A percentile compares a stretch with the other conserved stretches of the same genome.
phyloP scores from a whole-genome alignment of 2,113 vertebrate genomes.

The Marmota flaviventris region DNA sequence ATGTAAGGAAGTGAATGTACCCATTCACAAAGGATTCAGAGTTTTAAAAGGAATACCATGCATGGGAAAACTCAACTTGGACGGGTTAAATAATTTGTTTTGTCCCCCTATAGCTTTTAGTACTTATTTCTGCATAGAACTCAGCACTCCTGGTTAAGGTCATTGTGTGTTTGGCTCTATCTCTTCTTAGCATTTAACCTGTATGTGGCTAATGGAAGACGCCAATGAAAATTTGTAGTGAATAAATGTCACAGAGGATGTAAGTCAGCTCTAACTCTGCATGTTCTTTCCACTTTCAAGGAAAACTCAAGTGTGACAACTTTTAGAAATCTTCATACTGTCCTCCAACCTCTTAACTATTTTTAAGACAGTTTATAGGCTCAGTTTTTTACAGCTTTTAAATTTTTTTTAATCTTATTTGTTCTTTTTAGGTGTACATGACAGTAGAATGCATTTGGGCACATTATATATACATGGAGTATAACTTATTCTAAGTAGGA shows the following conservation, averaged over 20 bases:
- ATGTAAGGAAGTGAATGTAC: background rate
- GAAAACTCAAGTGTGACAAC: constrained; percentile 4
- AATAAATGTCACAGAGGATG: background rate
- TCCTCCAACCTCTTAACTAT: background rate
- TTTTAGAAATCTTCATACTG: constrained; percentile 23
- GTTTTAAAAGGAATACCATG: background rate
- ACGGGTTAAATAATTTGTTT: background rate
- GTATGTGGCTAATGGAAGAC: background rate
- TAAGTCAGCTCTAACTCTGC: background rate
- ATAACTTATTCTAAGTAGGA: too few species aligned
- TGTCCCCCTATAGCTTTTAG: background rate
- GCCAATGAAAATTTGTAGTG: background rate
- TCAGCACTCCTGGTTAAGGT: background rate
- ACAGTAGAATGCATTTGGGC: too few species aligned
- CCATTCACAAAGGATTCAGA: background rate
- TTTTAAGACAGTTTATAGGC: too few species aligned
- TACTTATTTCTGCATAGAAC: background rate
- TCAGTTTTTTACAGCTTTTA: background rate
- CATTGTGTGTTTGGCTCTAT: background rate
- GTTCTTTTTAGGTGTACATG: too few species aligned
- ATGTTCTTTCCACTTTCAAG: background rate
- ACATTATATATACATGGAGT: too few species aligned
- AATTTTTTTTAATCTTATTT: too few species aligned
- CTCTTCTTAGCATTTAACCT: background rate
- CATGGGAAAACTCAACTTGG: background rate